These are phyloP conservation scores for Petaurus breviceps DNA, from an alignment of 2,113 vertebrate genomes.

Conservation along the genomic window DNA sequence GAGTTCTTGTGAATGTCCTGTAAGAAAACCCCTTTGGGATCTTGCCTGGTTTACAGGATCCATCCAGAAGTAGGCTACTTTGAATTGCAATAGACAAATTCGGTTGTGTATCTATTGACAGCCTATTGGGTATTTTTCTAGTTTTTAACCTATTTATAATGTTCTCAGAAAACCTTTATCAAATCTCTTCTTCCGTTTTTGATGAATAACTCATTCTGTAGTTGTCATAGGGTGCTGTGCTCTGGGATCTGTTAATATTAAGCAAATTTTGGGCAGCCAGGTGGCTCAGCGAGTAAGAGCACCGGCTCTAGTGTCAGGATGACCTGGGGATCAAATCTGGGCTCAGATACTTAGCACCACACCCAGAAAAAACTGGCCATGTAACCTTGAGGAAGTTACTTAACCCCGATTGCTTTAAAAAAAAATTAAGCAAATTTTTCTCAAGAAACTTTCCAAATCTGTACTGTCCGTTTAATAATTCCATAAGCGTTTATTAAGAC, in stretches of 20 bases:
- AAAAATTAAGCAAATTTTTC: not conserved
- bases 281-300: too few relatives aligned
- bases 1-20: not conserved
- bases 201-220: not conserved
- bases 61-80: not conserved
- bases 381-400: too few relatives aligned
- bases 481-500: not conserved
- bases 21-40: not conserved
- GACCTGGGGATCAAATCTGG: too few relatives aligned
- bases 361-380: too few relatives aligned
- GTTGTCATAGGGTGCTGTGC: not conserved
- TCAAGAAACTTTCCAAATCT: not conserved
- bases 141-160: not conserved
- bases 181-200: not conserved
- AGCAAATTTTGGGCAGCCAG: too few relatives aligned
- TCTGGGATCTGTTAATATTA: not conserved
- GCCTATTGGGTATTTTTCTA: not conserved
- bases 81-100: not conserved
- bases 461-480: not conserved
- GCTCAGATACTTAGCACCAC: too few relatives aligned
- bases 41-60: not conserved
- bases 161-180: not conserved
- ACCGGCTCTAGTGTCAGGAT: too few relatives aligned
- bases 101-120: not conserved
- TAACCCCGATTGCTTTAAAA: too few relatives aligned